Percentiles rank a stretch among this genome's conserved stretches.
phyloP scores from a whole-genome alignment of 2,113 vertebrate species.

The Ptychochromis oligacanthus region DNA sequence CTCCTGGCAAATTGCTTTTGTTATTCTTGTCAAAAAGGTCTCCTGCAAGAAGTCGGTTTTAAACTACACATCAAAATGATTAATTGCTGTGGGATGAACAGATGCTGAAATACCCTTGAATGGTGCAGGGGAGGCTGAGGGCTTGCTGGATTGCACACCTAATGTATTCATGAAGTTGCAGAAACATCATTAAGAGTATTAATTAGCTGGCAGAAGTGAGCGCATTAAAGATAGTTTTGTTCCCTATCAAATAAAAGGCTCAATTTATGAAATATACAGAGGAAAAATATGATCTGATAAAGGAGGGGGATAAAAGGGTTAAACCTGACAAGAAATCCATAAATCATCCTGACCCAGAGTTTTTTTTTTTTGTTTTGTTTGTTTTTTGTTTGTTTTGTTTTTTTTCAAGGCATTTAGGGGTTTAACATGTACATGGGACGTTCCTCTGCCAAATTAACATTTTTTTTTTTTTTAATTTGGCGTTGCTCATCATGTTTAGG shows the following conservation, averaged over 20 bases:
- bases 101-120: conserved; percentile 95
- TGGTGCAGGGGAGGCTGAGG: conserved; percentile 80
- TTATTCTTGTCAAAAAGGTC: conserved; percentile 95
- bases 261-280: background rate
- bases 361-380: no score
- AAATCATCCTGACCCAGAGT: background rate
- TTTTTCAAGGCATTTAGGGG: background rate
- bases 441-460: background rate
- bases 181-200: conserved; percentile 90
- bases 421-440: background rate
- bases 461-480: background rate
- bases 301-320: background rate
- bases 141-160: conserved; percentile 81
- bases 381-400: no score
- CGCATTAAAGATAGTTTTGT: conserved; percentile 27
- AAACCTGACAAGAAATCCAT: conserved; percentile 4
- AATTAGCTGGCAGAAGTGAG: conserved; percentile 84
- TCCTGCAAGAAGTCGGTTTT: conserved; percentile 94
- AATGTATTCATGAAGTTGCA: conserved; percentile 90
- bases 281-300: background rate
- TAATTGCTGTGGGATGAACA: conserved; percentile 97
- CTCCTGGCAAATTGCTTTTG: conserved; percentile 99
- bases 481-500: conserved; percentile 22
- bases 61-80: conserved; percentile 99
- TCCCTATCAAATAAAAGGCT: conserved; percentile 11